A percentile compares a stretch with the other conserved stretches of the same genome.
These are phyloP conservation scores for Catharus bicknelli DNA, from an alignment of 2,113 vertebrate genomes.

Conservation along the genomic window DNA sequence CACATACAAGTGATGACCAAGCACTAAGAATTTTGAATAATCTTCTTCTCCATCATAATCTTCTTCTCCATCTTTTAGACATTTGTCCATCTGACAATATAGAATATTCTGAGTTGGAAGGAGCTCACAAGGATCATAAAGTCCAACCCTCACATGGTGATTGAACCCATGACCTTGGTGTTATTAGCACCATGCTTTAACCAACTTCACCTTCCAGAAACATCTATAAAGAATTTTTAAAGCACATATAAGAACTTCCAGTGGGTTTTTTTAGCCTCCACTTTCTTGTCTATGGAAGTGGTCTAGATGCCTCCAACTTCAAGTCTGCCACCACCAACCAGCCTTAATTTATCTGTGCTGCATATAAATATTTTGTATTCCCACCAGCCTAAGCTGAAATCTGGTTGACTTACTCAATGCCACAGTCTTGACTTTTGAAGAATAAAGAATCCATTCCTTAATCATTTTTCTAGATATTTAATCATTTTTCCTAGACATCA, in stretches of 20 bases:
- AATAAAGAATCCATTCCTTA: background rate
- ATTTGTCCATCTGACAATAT: background rate
- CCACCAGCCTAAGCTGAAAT: background rate
- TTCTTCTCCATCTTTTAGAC: background rate
- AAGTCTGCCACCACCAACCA: background rate
- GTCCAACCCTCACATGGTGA: background rate
- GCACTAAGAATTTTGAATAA: background rate
- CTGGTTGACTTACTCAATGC: background rate
- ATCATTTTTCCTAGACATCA: background rate
- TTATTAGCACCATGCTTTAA: background rate
- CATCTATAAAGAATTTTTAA: background rate
- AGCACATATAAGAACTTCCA: background rate
- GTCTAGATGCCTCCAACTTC: background rate
- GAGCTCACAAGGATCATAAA: background rate
- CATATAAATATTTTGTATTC: background rate
- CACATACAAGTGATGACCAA: fast-evolving
- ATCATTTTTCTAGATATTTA: background rate
- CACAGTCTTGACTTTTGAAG: background rate
- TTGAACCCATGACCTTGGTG: fast-evolving
- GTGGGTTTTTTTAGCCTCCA: background rate
- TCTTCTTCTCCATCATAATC: background rate
- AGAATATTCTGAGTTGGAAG: background rate
- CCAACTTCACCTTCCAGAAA: background rate
- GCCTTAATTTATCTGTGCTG: background rate
- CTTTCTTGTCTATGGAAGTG: background rate